Conservation (phyloP, 2,113 vertebrate species). For the Carassius auratus region DNA sequence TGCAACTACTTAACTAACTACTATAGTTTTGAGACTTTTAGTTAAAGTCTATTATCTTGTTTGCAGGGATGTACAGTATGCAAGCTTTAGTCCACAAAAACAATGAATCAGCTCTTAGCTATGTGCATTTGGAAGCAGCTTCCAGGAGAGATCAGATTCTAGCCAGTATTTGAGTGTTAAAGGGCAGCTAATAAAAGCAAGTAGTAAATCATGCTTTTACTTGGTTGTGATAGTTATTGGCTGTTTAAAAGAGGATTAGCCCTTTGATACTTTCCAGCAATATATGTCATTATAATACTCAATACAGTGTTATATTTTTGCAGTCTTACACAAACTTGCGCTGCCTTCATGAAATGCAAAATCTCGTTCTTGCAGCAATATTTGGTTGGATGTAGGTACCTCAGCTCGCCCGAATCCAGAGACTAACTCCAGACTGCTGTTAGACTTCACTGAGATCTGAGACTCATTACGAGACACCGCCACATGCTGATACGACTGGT, state of each 20-base stretch:
- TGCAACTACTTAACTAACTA: too few species aligned
- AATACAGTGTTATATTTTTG: not conserved
- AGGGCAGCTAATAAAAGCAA: too few species aligned
- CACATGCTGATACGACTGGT: constrained; percentile 67
- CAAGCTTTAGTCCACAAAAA: too few species aligned
- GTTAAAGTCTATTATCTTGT: too few species aligned
- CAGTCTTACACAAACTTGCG: not conserved
- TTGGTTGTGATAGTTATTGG: too few species aligned
- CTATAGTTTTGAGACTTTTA: too few species aligned
- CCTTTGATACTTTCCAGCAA: not conserved
- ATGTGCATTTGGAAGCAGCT: too few species aligned
- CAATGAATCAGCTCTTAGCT: too few species aligned
- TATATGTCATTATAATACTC: not conserved
- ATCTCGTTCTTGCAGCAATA: not conserved
- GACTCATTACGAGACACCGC: constrained; percentile 73
- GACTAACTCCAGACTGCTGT: constrained; percentile 86
- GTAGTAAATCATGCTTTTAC: too few species aligned
- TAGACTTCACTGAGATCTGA: constrained; percentile 84
- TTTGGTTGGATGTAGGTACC: constrained; percentile 61
- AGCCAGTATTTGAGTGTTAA: too few species aligned
- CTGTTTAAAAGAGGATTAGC: not conserved
- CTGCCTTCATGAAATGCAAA: not conserved
- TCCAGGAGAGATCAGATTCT: too few species aligned
- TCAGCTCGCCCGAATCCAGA: constrained; percentile 76
- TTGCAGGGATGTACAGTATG: too few species aligned